Evolutionary conservation across 2,113 vertebrate genomes (phyloP), one percentile per base, ranked within the genome.

Genomic region (Thamnophis sirtalis): DNA sequence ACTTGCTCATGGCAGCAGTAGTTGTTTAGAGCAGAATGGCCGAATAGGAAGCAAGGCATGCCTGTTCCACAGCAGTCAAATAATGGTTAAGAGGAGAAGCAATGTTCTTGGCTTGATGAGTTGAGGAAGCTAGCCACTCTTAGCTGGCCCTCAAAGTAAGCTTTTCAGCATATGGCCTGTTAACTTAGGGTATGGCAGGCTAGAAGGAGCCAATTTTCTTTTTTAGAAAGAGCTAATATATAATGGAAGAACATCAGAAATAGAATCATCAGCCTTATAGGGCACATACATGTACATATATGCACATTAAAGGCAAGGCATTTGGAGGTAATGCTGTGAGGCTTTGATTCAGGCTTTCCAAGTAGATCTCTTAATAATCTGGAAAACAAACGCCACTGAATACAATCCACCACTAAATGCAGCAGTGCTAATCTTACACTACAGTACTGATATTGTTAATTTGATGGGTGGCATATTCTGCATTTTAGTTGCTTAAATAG

Each of bases 41-140:
- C 84, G 90, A 87, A 73, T 50, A 91, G 73, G 89, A 94, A 96
- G 93, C 94, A 93, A 22, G 54, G 90, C 93, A 95, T 95, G 92
- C 95, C 92, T 85, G 84, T 92, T 28, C 60, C 89, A 58, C 0
- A 94, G 92, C 93, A 92, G 85, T 54, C 86, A 92, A 9, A 94
- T 10, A 92, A 26, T 93, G 90, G 48, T 60, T 93, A 60, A 73
- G 0, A 94, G 90, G 51, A 92, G 88, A 80, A 92, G 89, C 88
- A 86, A 92, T 89, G 55, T 88, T 38, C n/a, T 89, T 49, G 94
- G 80, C 24, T 91, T 92, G 87, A 13, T 93, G n/a, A 92, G 93
- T 86, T 63, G 89, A 51, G 54, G 91, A 94, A 93, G 53, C 73
- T 22, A 89, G 90, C 43, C 10, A 38, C 17, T 90, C 92, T 85